These are phyloP conservation scores for Athetis lepigone DNA, from an alignment of 2,888 invertebrate genomes.

Conservation along the genomic window DNA sequence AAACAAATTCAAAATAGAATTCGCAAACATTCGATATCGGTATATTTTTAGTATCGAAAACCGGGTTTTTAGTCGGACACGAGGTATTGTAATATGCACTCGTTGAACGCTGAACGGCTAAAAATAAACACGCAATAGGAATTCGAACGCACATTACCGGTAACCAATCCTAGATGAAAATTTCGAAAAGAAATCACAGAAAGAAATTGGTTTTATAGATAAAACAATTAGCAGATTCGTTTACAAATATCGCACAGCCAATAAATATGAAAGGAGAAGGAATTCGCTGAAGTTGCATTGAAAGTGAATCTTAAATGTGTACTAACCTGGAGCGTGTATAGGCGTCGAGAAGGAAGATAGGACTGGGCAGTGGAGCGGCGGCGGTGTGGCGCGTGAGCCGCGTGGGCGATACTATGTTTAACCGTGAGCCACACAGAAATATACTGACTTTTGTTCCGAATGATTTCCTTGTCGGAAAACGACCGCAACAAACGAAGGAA, in stretches of 20 bases:
- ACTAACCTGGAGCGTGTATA: conserved; percentile 88
- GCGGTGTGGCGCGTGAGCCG: conserved; percentile 74
- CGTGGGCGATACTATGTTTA: conserved; percentile 89
- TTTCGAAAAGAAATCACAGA: conserved; percentile 38
- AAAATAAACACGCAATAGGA: conserved; percentile 78
- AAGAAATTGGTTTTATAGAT: conserved; percentile 21
- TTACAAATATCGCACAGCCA: conserved; percentile 76
- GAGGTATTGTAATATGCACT: conserved; percentile 87
- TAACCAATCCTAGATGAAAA: conserved; percentile 65
- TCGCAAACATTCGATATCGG: conserved; percentile 89
- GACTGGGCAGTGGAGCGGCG: conserved; percentile 79
- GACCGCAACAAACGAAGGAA: conserved; percentile 66
- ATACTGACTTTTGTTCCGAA: conserved; percentile 88
- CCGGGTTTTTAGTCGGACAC: conserved; percentile 87
- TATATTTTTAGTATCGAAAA: conserved; percentile 88
- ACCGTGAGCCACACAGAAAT: conserved; percentile 89
- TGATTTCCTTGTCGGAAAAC: conserved; percentile 83
- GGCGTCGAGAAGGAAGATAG: conserved; percentile 83
- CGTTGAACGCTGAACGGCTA: conserved; percentile 79
- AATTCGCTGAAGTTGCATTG: conserved; percentile 75
- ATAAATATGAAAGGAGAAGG: conserved; percentile 41
- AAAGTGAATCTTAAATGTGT: conserved; percentile 63
- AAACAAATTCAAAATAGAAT: conserved; percentile 87
- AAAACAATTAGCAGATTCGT: conserved; percentile 37
- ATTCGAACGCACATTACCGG: conserved; percentile 71